Conservation (phyloP, 2,797 vertebrate species). For the Melanotaenia maccullochi region DNA sequence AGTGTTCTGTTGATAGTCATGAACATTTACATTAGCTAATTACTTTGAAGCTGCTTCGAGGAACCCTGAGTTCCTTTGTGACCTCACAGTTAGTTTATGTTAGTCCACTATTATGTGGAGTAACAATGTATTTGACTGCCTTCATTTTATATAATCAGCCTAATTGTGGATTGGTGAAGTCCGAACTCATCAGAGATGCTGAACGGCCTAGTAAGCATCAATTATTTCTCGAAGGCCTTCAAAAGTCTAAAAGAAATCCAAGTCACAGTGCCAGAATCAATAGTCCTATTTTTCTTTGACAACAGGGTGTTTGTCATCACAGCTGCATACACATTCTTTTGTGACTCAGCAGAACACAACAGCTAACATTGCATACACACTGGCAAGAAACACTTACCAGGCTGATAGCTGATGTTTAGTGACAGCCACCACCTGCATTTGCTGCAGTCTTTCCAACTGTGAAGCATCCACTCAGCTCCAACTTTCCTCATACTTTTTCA, state of each 20-base stretch:
- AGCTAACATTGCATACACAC: conserved; percentile 3
- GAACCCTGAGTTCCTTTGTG: not conserved
- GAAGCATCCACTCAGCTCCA: conserved; percentile 14
- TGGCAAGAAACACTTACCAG: conserved; percentile 21
- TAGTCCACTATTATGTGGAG: too few species aligned
- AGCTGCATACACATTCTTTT: conserved; percentile 9
- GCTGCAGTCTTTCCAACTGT: not conserved
- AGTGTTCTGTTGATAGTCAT: not conserved
- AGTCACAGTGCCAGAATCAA: not conserved
- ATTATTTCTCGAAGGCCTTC: not conserved
- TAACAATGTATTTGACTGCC: not conserved
- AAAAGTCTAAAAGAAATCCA: not conserved
- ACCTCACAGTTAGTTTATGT: not conserved
- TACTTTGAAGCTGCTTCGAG: not conserved
- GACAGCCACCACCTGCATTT: conserved; percentile 12
- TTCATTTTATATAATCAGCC: not conserved
- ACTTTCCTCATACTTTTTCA: conserved; percentile 6
- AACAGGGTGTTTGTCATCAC: conserved; percentile 10
- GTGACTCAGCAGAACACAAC: conserved; percentile 10
- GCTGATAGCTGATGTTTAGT: conserved; percentile 19
- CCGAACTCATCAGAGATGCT: not conserved
- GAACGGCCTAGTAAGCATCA: not conserved
- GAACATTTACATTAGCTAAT: conserved; percentile 1
- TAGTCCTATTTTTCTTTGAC: conserved; percentile 14
- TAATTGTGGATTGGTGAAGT: not conserved